A percentile compares a stretch with the other conserved stretches of the same genome.
These are phyloP conservation scores for Scaptomyza tumidula DNA, from an alignment of 2,888 invertebrate genomes.

Conservation along the genomic window DNA sequence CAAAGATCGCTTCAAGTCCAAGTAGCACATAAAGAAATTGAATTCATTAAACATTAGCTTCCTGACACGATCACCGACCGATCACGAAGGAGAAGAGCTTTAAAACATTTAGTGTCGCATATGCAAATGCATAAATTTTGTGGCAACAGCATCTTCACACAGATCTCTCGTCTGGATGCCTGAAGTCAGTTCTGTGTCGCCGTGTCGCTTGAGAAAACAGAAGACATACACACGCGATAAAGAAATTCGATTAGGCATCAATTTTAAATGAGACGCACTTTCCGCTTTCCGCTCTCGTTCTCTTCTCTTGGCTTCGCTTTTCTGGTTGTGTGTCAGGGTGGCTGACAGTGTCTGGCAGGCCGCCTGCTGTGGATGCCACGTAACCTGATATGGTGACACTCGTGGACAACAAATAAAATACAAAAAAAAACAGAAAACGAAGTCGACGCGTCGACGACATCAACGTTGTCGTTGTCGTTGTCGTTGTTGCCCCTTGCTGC, in stretches of 20 bases:
- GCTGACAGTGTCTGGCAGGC: conserved; percentile 32
- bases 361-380: conserved; percentile 75
- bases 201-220: conserved; percentile 26
- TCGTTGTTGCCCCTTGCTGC: conserved; percentile 53
- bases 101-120: conserved; percentile 75
- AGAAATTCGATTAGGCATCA: conserved; percentile 83
- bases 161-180: conserved; percentile 15
- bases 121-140: conserved; percentile 77
- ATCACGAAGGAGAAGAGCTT: conserved; percentile 53
- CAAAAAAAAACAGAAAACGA: conserved; percentile 11
- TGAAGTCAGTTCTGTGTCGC: not conserved
- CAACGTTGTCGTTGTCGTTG: conserved; percentile 37
- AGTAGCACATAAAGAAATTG: conserved; percentile 80
- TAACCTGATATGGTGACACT: conserved; percentile 78
- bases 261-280: conserved; percentile 80
- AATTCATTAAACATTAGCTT: conserved; percentile 81
- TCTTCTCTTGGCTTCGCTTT: not conserved
- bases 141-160: conserved; percentile 9
- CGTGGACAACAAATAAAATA: conserved; percentile 49
- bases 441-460: conserved; percentile 13
- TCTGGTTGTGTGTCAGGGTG: conserved; percentile 5
- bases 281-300: no score
- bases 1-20: conserved; percentile 26
- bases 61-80: conserved; percentile 72
- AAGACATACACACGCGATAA: conserved; percentile 81